phyloP scores from a whole-genome alignment of 35 echinoderm and acorn worm genomes.

The Diadema setosum region DNA sequence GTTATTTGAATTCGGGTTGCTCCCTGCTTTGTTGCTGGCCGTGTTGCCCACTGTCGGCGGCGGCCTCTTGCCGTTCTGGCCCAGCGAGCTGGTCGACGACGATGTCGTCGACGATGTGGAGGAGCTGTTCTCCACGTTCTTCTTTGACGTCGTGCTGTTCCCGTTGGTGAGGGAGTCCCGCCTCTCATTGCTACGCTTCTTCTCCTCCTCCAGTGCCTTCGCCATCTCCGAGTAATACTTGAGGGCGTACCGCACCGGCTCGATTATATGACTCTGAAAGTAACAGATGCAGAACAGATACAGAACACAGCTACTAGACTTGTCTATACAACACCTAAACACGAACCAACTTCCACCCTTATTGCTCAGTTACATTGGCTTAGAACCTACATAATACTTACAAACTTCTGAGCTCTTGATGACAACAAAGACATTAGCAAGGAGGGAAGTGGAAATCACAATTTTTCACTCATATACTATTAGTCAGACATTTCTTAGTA shows the following conservation, averaged over 20 bases:
- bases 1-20: background rate
- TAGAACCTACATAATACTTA: too few relatives aligned
- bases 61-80: background rate
- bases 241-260: constrained; percentile 83
- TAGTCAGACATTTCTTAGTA: too few relatives aligned
- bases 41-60: background rate
- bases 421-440: too few relatives aligned
- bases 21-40: too few relatives aligned
- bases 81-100: background rate
- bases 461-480: too few relatives aligned
- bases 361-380: too few relatives aligned
- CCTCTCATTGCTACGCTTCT: constrained; percentile 28
- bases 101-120: background rate
- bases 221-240: constrained; percentile 93
- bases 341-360: too few relatives aligned
- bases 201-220: constrained; percentile 90
- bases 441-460: too few relatives aligned
- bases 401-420: too few relatives aligned
- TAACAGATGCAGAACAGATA: too few relatives aligned
- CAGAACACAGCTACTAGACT: too few relatives aligned
- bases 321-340: too few relatives aligned
- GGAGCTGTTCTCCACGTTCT: background rate
- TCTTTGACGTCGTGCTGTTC: background rate
- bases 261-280: constrained; percentile 80
- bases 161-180: constrained; percentile 2